Conservation (phyloP, 64 coral and sea anemone species). For the Montipora sp. region DNA sequence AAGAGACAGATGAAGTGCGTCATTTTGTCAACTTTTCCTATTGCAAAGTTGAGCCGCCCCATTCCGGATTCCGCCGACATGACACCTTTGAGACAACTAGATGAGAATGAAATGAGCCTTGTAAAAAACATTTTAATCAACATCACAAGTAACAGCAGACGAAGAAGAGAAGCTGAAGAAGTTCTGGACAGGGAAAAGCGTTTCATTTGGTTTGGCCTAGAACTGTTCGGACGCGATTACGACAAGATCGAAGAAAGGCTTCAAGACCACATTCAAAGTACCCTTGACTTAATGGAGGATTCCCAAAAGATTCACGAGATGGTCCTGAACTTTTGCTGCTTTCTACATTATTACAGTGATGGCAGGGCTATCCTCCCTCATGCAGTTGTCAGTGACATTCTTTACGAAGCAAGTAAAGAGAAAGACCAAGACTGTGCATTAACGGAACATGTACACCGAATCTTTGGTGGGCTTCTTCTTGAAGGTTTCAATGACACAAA, state of each 20-base stretch:
- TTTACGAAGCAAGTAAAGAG: constrained; percentile 40
- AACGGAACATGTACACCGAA: constrained; percentile 20
- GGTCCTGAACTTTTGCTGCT: constrained; percentile 56
- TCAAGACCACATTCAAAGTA: constrained; percentile 41
- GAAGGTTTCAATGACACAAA: constrained; percentile 42
- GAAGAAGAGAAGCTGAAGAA: constrained; percentile 29
- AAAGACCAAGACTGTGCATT: background rate
- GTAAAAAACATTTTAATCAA: constrained; percentile 54
- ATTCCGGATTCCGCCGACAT: background rate
- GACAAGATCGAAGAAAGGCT: constrained; percentile 59
- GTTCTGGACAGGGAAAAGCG: constrained; percentile 57
- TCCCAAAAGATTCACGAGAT: background rate
- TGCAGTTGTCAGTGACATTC: constrained; percentile 46
- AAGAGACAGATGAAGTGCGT: constrained; percentile 45
- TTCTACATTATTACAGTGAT: constrained; percentile 57
- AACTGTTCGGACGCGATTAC: constrained; percentile 63
- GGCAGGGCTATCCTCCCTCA: constrained; percentile 38
- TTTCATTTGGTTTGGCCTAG: constrained; percentile 65
- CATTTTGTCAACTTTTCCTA: constrained; percentile 35
- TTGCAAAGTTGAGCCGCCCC: background rate
- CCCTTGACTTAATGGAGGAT: background rate
- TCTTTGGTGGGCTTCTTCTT: constrained; percentile 52
- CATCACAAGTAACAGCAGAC: constrained; percentile 20
- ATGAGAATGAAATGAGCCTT: constrained; percentile 1
- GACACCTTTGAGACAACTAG: constrained; percentile 27